Evolutionary conservation across 2,797 vertebrate genomes (phyloP), one percentile per base, ranked within the genome.

Genomic region (Chaunax sp.): DNA sequence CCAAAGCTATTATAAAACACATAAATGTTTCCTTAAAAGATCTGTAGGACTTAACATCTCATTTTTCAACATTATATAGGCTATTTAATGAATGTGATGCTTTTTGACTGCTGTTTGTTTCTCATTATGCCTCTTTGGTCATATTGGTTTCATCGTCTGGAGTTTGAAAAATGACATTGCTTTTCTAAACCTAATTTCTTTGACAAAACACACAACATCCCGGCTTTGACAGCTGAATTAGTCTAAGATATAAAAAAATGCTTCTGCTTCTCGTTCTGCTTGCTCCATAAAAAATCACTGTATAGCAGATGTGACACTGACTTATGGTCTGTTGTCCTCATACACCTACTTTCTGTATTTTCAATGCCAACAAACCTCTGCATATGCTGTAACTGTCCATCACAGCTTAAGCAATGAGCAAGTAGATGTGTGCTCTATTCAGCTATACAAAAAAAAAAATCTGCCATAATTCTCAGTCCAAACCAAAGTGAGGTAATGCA

Each of bases 401-500:
- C 47, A 55, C 26, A 54, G 35, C 22, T 78, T 59, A 18, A 33
- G 23, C 64, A 37, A 18, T 19, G 14, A 44, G 16, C 12, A 54
- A 38, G 69, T 47, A 30, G 41, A 35, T 16, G 7, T 14, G 13
- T 40, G 20, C 23, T 60, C 19, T 9, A 2, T 38, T 82, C 19
- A 56, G 61, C 23, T 59, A 52, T 35, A 64, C 45, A 43, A 45
- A 56, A 2, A 25, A 47, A 9, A 72, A 57, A 45, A 71, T 38
- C 69, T 80, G 67, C 62, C 50, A 62, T 37, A 37, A 23, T 38
- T 67, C 51, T 45, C 38, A 4, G 28, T 47, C 58, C 58, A 53
- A 20, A 55, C 33, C 35, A 19, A 35, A 69, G 35, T 75, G 75
- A 84, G 69, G 61, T 86, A 72, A 83, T 68, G 30, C 52, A 28